Evolutionary conservation across 2,113 vertebrate genomes (phyloP).

Genomic region (Platichthys stellatus): DNA sequence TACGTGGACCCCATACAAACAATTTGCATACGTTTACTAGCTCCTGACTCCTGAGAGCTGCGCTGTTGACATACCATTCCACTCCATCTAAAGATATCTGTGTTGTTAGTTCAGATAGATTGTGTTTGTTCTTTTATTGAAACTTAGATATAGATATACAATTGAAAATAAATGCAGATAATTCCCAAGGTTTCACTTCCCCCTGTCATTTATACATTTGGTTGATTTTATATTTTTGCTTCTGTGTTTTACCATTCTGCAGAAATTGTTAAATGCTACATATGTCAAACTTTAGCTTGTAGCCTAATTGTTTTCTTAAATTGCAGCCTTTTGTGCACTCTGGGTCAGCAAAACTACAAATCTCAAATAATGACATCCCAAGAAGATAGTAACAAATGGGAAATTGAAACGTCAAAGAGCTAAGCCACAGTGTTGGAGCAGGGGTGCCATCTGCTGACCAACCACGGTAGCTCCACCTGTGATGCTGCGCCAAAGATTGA

Average conservation of each 20-base stretch:
- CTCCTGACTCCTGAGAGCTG: not conserved
- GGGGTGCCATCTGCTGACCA: slow-evolving; percentile 15
- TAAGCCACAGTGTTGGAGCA: not conserved
- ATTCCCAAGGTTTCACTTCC: not conserved
- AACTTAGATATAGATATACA: not conserved
- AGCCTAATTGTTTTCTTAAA: not conserved
- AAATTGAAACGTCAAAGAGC: not conserved
- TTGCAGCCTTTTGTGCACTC: not conserved
- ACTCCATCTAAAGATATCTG: not conserved
- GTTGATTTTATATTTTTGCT: too few relatives aligned
- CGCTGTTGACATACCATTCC: not conserved
- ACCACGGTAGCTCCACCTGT: not conserved
- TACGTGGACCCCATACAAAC: not conserved
- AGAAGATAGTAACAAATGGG: not conserved
- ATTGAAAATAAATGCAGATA: not conserved
- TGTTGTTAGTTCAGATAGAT: not conserved
- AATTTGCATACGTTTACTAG: not conserved
- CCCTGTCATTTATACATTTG: not conserved
- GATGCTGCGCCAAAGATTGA: slow-evolving; percentile 19
- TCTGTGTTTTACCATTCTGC: not conserved
- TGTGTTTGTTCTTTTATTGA: not conserved
- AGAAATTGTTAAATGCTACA: not conserved
- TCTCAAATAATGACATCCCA: not conserved
- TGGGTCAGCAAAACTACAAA: not conserved
- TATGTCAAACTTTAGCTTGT: too few relatives aligned